A percentile compares a stretch with the other conserved stretches of the same genome.
phyloP scores from a whole-genome alignment of 2,113 vertebrate species.

The Leuciscus idus region DNA sequence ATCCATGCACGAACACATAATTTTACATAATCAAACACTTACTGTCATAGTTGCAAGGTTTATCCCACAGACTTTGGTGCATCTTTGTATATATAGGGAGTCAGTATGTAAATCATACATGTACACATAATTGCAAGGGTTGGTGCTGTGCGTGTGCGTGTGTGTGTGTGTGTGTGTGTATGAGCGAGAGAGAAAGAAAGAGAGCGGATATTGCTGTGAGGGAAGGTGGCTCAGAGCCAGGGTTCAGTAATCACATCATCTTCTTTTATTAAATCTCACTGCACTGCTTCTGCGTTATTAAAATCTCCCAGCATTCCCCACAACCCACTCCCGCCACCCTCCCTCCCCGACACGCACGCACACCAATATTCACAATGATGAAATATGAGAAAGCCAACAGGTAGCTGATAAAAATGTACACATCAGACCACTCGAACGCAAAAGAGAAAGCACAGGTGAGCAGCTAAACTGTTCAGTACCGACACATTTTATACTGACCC shows the following conservation, averaged over 20 bases:
- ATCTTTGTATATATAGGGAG: conserved; percentile 55
- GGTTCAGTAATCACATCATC: conserved; percentile 93
- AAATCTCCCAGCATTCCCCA: conserved; percentile 91
- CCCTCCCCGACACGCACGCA: conserved; percentile 61
- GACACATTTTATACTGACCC: conserved; percentile 19
- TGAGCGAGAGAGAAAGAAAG: conserved; percentile 59
- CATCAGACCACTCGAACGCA: conserved; percentile 56
- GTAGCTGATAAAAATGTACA: conserved; percentile 60
- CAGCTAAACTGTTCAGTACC: conserved; percentile 49
- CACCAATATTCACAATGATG: conserved; percentile 56
- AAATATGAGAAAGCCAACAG: conserved; percentile 56
- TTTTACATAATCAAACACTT: conserved; percentile 36
- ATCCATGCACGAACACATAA: conserved; percentile 21
- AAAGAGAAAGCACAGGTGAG: conserved; percentile 67
- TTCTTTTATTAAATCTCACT: conserved; percentile 93
- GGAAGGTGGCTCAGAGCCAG: conserved; percentile 86
- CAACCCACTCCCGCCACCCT: conserved; percentile 75
- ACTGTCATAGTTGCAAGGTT: conserved; percentile 38
- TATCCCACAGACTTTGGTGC: conserved; percentile 38
- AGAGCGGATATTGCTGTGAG: conserved; percentile 86
- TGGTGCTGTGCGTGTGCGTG: conserved; percentile 39
- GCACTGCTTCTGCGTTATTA: conserved; percentile 93
- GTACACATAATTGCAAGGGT: conserved; percentile 70
- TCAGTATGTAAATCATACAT: conserved; percentile 66
- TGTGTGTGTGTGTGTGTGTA: conserved; percentile 50